Evolutionary conservation across 2,797 vertebrate species (phyloP).

Genomic region (Poeciliopsis infans): DNA sequence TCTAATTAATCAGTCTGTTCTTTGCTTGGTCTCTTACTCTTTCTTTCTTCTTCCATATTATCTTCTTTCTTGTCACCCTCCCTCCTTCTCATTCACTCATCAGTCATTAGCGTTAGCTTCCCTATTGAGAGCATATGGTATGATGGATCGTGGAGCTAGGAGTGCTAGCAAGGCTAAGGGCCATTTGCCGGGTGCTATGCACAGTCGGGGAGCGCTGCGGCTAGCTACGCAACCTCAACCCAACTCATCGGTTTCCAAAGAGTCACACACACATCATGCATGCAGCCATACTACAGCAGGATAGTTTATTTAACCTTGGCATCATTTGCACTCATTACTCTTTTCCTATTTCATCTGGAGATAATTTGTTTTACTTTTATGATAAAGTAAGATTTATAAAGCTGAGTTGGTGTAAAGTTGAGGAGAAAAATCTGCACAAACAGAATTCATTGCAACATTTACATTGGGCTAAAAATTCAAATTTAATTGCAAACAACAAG

Average conservation of each 20-base stretch:
- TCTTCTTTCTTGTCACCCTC: slow-evolving; percentile 20
- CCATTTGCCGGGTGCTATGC: slow-evolving; percentile 84
- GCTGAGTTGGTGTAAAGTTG: not conserved
- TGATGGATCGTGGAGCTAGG: slow-evolving; percentile 86
- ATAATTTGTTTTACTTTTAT: slow-evolving; percentile 41
- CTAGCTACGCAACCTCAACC: slow-evolving; percentile 77
- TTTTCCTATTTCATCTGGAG: slow-evolving; percentile 42
- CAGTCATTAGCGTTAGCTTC: slow-evolving; percentile 85
- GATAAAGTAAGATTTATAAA: slow-evolving; percentile 13
- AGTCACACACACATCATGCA: slow-evolving; percentile 60
- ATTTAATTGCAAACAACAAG: not conserved
- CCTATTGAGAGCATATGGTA: slow-evolving; percentile 88
- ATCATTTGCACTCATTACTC: slow-evolving; percentile 60
- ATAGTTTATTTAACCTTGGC: slow-evolving; percentile 85
- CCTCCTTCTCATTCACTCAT: slow-evolving; percentile 73
- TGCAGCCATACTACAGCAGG: slow-evolving; percentile 70
- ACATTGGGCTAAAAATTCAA: not conserved
- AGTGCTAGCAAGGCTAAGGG: slow-evolving; percentile 85
- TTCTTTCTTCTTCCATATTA: slow-evolving; percentile 29
- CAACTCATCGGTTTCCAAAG: slow-evolving; percentile 77
- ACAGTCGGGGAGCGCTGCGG: slow-evolving; percentile 74
- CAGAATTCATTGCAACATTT: not conserved
- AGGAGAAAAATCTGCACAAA: not conserved
- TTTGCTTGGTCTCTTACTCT: slow-evolving; percentile 32
- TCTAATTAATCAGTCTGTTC: slow-evolving; percentile 35